These are phyloP conservation scores for Pteronotus mesoamericanus DNA, from an alignment of 2,797 vertebrate species.

Conservation along the genomic window DNA sequence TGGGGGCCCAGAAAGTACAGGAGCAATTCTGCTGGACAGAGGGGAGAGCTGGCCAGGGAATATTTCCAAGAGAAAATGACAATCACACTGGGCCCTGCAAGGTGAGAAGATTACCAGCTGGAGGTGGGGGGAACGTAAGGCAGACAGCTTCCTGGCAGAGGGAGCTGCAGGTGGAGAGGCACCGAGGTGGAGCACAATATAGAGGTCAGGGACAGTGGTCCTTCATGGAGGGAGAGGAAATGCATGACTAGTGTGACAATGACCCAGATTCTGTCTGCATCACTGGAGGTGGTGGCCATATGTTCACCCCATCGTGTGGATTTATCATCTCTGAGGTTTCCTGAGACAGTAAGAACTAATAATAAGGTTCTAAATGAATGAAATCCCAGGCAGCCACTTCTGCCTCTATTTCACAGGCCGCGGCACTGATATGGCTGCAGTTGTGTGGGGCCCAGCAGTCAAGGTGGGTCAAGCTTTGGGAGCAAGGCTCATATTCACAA, in stretches of 20 bases:
- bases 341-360: conserved; percentile 5
- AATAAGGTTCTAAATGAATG: not conserved
- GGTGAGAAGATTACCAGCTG: not conserved
- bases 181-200: not conserved
- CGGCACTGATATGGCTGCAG: not conserved
- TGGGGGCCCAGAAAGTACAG: not conserved
- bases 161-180: not conserved
- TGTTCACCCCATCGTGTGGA: not conserved
- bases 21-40: not conserved
- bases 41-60: not conserved
- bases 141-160: not conserved
- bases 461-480: not conserved
- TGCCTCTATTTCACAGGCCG: not conserved
- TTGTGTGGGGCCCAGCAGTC: not conserved
- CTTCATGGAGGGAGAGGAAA: not conserved
- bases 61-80: not conserved
- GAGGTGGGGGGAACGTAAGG: not conserved
- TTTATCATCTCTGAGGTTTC: not conserved
- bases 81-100: not conserved
- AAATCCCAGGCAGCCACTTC: not conserved
- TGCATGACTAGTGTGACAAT: not conserved
- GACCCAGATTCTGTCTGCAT: not conserved
- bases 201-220: not conserved
- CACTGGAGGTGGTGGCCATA: not conserved
- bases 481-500: not conserved